These are phyloP conservation scores for Heterocephalus glaber DNA, from an alignment of 2,113 vertebrate species.

Conservation along the genomic window DNA sequence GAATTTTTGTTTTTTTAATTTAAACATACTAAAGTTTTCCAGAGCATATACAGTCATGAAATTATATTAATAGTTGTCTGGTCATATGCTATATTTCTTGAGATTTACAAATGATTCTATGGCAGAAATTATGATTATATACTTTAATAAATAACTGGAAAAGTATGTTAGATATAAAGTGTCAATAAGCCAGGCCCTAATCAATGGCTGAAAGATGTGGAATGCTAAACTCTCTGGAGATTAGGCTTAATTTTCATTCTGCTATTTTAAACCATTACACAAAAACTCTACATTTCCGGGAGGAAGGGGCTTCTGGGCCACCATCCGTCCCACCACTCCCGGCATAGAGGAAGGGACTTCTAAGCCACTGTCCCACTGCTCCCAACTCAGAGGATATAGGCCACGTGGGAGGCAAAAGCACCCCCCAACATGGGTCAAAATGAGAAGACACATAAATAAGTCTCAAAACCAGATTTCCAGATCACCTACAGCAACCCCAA, in stretches of 20 bases:
- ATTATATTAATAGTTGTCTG: slow-evolving; percentile 57
- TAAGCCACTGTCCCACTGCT: too few species aligned
- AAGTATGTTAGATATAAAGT: slow-evolving; percentile 3
- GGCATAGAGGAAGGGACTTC: too few species aligned
- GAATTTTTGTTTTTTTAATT: slow-evolving; percentile 15
- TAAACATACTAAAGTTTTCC: slow-evolving; percentile 65
- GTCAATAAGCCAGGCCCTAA: not conserved
- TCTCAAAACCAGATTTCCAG: too few species aligned
- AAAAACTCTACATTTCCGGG: not conserved
- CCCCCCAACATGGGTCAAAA: too few species aligned
- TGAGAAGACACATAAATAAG: too few species aligned
- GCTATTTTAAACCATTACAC: not conserved
- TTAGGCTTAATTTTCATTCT: not conserved
- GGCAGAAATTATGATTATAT: slow-evolving; percentile 37
- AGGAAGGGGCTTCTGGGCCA: too few species aligned
- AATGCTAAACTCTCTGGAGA: not conserved
- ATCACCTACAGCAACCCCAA: too few species aligned
- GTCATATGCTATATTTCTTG: slow-evolving; percentile 51
- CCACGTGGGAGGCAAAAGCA: too few species aligned
- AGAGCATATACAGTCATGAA: slow-evolving; percentile 33
- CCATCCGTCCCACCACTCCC: too few species aligned
- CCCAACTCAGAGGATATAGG: too few species aligned
- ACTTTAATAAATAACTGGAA: slow-evolving; percentile 56
- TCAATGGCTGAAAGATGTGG: not conserved
- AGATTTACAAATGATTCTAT: slow-evolving; percentile 35